Percentiles rank a stretch among this genome's conserved stretches.
Evolutionary conservation across 2,888 invertebrate genomes (phyloP).

Genomic region (Mythimna lalbum): DNA sequence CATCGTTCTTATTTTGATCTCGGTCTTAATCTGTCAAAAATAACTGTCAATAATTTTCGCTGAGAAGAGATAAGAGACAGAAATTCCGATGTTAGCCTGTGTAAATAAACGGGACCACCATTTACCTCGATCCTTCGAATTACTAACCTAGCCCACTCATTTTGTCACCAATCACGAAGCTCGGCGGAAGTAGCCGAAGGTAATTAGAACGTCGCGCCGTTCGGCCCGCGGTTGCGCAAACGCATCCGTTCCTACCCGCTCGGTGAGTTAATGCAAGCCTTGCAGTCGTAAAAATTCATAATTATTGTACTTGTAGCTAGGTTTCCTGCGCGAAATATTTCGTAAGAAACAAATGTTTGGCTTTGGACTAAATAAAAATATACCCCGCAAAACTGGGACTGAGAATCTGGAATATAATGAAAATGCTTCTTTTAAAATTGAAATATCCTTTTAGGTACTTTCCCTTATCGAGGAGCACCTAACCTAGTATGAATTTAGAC

Average conservation of each 20-base stretch:
- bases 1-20: too few species aligned
- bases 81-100: too few species aligned
- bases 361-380: neutral
- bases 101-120: conserved; percentile 7
- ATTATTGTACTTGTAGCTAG: conserved; percentile 37
- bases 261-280: conserved; percentile 41
- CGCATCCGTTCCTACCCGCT: conserved; percentile 64
- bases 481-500: neutral
- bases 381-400: neutral
- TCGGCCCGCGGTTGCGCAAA: conserved; percentile 67
- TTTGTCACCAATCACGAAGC: conserved; percentile 57
- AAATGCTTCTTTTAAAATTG: neutral
- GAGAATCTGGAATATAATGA: neutral
- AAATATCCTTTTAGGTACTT: neutral
- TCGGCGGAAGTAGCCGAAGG: conserved; percentile 60
- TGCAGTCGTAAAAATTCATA: conserved; percentile 46
- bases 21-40: too few species aligned
- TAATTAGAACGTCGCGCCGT: conserved; percentile 66
- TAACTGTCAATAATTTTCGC: too few species aligned
- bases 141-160: conserved; percentile 49
- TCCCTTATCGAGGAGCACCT: neutral
- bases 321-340: conserved; percentile 51
- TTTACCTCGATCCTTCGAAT: conserved; percentile 44
- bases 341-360: conserved; percentile 34
- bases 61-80: too few species aligned